Evolutionary conservation across 2,113 vertebrate species (phyloP).

Genomic region (Uropsilus gracilis): DNA sequence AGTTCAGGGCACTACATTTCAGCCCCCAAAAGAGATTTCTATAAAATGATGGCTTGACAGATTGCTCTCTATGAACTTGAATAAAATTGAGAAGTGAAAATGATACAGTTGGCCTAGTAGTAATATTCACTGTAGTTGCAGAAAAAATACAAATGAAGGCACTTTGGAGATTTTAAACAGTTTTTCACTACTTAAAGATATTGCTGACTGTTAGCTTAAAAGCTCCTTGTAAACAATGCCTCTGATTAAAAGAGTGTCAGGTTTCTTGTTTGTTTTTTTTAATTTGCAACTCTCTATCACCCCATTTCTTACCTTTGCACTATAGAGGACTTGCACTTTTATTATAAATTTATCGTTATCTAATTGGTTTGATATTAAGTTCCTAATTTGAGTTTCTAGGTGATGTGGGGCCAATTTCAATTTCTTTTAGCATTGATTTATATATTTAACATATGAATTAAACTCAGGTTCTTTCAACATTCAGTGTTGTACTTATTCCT

Average conservation of each 20-base stretch:
- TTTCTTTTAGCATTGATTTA: conserved; percentile 53
- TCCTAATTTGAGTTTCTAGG: conserved; percentile 74
- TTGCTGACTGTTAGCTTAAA: conserved; percentile 77
- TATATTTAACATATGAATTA: conserved; percentile 77
- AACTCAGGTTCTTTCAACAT: conserved; percentile 83
- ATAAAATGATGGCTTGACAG: conserved; percentile 75
- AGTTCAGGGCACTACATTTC: conserved; percentile 72
- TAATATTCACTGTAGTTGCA: conserved; percentile 72
- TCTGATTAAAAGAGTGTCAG: conserved; percentile 76
- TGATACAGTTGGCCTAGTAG: conserved; percentile 65
- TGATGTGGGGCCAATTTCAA: conserved; percentile 78
- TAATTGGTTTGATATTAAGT: conserved; percentile 78
- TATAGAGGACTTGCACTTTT: conserved; percentile 81
- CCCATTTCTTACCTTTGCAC: conserved; percentile 79
- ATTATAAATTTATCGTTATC: conserved; percentile 82
- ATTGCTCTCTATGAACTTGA: conserved; percentile 73
- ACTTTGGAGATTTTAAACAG: conserved; percentile 78
- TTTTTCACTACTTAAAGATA: conserved; percentile 81
- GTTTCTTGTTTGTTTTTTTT: background rate
- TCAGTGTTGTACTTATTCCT: conserved; percentile 80
- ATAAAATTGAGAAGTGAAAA: conserved; percentile 79
- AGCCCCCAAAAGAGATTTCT: conserved; percentile 81
- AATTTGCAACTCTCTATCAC: conserved; percentile 78
- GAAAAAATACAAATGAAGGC: conserved; percentile 75
- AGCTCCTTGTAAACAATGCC: conserved; percentile 77